Base-by-base conservation (phyloP, 2,113 vertebrate species). In the Corvus hawaiiensis region DNA sequence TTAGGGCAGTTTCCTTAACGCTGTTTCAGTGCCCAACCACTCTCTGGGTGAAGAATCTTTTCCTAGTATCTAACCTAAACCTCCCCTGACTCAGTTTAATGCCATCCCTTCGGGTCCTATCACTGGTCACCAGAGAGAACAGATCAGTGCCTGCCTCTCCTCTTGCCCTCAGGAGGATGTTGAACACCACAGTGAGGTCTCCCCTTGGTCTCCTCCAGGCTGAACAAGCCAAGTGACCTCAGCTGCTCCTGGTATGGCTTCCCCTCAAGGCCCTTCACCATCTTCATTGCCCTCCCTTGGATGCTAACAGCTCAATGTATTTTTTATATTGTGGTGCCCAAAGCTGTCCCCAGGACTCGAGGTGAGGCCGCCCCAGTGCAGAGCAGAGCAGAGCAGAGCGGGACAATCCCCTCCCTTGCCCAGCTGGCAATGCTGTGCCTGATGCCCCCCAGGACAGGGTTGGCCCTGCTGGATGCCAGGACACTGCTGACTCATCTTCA, bases 391-490 rank as follows among this genome's bases (percentile, higher is more conserved):
- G 28, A 55, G 33, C 64, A 77, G 33, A 54, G 64, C 0, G 0
- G 35, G 24, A 79, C 75, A 87, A 48, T 49, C 11, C 10, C 32
- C 13, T 48, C 30, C 49, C 20, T 35, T 35, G 41, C 30, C 13
- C 0, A 0, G n/a, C 30, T 30, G n/a, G 5, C 0, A 0, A 48
- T 48, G n/a, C 16, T 71, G 48, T 9, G 10, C 41, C 56, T 48
- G n/a, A 55, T 43, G 35, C 2, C 1, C 41, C 20, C 6, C 16
- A 49, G 43, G 20, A 35, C 62, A 59, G 0, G 2, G 0, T 0
- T 22, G 21, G 5, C n/a, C 21, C 41, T 55, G 23, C 48, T 62
- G 64, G n/a, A 49, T 87, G 35, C 35, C 26, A 30, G 41, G 55
- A 3, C 58, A 56, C 58, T 64, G 43, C 32, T 64, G 43, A 1